A percentile compares a stretch with the other conserved stretches of the same genome.
Conservation (phyloP, 53 echinoderm and acorn worm species). For the Stichopus horrens region DNA sequence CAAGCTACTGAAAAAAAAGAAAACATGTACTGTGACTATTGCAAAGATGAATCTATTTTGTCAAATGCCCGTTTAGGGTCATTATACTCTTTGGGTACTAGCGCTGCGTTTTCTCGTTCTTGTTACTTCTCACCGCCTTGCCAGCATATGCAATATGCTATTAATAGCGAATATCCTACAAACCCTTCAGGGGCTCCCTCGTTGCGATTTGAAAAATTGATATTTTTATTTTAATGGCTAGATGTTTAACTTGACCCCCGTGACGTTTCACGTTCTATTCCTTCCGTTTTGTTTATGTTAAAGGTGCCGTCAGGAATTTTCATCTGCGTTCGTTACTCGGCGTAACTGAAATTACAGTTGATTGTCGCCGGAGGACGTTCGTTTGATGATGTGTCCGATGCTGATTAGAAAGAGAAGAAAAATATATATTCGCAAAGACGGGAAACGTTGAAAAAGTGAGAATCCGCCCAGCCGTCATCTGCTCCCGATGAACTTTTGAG, state of each 20-base stretch:
- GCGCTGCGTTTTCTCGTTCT: too few relatives aligned
- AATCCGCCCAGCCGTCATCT: too few relatives aligned
- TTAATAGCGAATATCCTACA: neutral
- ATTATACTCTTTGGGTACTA: too few relatives aligned
- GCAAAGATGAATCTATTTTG: too few relatives aligned
- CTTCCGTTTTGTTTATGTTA: neutral
- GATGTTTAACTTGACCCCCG: neutral
- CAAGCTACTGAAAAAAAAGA: too few relatives aligned
- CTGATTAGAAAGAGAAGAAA: neutral
- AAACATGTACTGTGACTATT: too few relatives aligned
- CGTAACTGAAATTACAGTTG: neutral
- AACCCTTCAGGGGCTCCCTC: neutral
- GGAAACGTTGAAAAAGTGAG: too few relatives aligned
- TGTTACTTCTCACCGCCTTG: too few relatives aligned
- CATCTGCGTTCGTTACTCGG: neutral
- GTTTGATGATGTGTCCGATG: neutral
- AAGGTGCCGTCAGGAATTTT: neutral
- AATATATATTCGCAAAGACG: too few relatives aligned
- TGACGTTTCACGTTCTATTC: conserved; percentile 1
- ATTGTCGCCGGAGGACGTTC: conserved; percentile 3
- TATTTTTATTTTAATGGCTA: neutral
- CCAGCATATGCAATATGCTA: neutral
- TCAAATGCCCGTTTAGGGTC: too few relatives aligned
- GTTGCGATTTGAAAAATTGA: neutral
- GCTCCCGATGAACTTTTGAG: neutral